Conservation (phyloP, 2,888 invertebrate genomes). For the Enoplolaimus lenunculus region DNA sequence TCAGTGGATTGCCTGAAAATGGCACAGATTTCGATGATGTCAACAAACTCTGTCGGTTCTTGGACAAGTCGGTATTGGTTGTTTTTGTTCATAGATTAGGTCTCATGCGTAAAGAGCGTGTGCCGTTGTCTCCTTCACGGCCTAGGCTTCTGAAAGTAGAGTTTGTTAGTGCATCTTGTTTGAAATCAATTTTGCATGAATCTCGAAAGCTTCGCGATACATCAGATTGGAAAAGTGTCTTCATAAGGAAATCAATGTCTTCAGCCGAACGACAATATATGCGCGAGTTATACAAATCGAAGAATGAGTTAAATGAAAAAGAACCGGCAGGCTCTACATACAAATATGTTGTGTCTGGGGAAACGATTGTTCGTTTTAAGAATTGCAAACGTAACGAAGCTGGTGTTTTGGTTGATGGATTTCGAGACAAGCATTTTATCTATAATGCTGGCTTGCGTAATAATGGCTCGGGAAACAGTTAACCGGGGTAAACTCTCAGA, state of each 20-base stretch:
- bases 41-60: neutral
- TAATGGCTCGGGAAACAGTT: neutral
- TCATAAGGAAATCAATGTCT: neutral
- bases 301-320: neutral
- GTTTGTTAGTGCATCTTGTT: neutral
- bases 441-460: neutral
- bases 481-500: neutral
- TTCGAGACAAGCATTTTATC: no score
- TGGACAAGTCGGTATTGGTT: neutral
- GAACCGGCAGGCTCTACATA: neutral
- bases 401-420: no score
- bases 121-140: neutral
- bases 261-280: neutral
- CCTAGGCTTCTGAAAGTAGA: neutral
- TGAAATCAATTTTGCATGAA: neutral
- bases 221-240: neutral
- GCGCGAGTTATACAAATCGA: neutral
- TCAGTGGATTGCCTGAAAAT: neutral
- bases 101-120: neutral
- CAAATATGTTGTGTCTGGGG: neutral
- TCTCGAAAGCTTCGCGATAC: neutral
- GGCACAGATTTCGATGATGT: slow-evolving; percentile 8
- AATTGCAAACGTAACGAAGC: slow-evolving; percentile 2
- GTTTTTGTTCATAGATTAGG: neutral
- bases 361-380: neutral